Evolutionary conservation across 2,797 vertebrate species (phyloP), one percentile per base, ranked within the genome.

Genomic region (Sparus aurata): DNA sequence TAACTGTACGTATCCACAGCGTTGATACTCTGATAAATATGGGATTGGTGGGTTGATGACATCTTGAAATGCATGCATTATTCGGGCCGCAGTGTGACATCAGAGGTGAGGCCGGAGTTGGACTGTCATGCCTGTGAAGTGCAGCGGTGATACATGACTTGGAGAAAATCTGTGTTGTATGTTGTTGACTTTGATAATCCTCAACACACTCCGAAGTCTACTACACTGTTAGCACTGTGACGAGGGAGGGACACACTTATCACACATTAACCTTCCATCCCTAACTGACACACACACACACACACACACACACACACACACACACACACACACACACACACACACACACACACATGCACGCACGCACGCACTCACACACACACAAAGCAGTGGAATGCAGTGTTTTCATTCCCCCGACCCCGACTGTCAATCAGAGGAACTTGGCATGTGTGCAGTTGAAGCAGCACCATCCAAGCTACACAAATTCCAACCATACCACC

Each of bases 341-440:
- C 52, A 73, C 45, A 46, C n/a, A 49, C 45, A 67, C 60, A 54
- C 57, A 8, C 22, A 64, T n/a, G n/a, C n/a, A n/a, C n/a, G n/a
- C n/a, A n/a, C n/a, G n/a, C n/a, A n/a, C n/a, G n/a, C n/a, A n/a
- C n/a, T n/a, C 65, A 41, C 27, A 60, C 23, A 18, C 57, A 22
- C 22, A 63, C 52, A 69, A 5, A 74, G 27, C 16, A 34, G 49
- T 70, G 80, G 80, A 90, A 91, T 92, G 82, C 66, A 54, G 60
- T 87, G 88, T 93, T 94, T 93, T 92, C 77, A 82, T 91, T 90
- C 54, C 27, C 20, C 23, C 22, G 62, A 85, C 73, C 78, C 67
- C 45, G 25, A n/a, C 85, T 93, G 88, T 88, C 90, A 90, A 78
- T 91, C 87, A 91, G 11, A 72, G 27, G 76, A 82, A 84, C 80